Percentiles rank a stretch among this genome's conserved stretches.
Conservation (phyloP, 2,113 vertebrate species). For the Pan paniscus region DNA sequence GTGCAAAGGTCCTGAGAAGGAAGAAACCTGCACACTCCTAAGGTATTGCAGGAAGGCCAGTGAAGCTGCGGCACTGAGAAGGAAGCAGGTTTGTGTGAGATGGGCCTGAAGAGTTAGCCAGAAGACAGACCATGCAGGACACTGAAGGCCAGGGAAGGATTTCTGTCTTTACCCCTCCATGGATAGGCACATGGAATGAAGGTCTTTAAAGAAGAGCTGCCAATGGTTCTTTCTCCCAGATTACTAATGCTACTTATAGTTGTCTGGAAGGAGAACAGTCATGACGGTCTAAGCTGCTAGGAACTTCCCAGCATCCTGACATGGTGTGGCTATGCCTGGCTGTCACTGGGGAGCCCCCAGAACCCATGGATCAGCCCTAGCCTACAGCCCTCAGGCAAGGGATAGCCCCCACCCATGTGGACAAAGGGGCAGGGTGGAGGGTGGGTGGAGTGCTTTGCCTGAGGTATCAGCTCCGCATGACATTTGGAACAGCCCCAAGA, state of each 20-base stretch:
- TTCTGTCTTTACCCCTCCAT: background rate
- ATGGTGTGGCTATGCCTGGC: background rate
- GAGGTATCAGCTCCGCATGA: constrained; percentile 64
- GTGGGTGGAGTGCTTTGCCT: constrained; percentile 65
- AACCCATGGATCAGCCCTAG: background rate
- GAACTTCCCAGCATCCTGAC: background rate
- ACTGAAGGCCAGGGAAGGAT: background rate
- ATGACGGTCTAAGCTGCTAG: background rate
- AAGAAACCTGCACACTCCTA: background rate
- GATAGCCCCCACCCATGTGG: background rate
- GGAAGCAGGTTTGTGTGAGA: background rate
- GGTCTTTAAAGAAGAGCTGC: background rate
- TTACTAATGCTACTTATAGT: background rate
- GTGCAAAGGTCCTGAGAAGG: background rate
- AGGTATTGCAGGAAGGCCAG: background rate
- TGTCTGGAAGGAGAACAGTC: background rate
- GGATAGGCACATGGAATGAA: background rate
- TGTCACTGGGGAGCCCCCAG: background rate
- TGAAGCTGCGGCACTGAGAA: background rate
- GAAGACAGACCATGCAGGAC: background rate
- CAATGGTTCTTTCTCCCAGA: background rate
- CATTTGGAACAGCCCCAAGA: constrained; percentile 68
- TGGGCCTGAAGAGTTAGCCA: background rate
- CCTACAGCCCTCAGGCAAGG: background rate
- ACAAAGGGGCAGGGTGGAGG: constrained; percentile 39